Conservation (phyloP, 30 jellyfish, hydroid and myxozoan genomes). For the Pseudorhiza aurosa region DNA sequence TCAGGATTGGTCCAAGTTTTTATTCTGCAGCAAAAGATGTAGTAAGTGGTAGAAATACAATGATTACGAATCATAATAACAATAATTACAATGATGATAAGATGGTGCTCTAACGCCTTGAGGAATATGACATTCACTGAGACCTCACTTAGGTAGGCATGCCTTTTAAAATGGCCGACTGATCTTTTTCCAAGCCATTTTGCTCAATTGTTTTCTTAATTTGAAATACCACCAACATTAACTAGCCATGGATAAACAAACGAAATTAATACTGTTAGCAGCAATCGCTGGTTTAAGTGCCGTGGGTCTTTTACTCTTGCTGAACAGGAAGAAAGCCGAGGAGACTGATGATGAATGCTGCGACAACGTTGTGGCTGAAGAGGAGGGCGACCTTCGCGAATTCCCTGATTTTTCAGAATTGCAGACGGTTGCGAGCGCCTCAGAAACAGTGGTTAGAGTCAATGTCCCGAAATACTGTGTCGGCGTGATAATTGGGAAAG, state of each 20-base stretch:
- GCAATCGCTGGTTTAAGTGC: conserved; percentile 83
- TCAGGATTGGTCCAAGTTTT: too few relatives aligned
- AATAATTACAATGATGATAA: too few relatives aligned
- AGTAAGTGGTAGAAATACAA: too few relatives aligned
- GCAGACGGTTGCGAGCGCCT: conserved; percentile 69
- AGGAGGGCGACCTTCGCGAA: conserved; percentile 22
- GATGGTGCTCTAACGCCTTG: too few relatives aligned
- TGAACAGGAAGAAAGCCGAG: conserved; percentile 24
- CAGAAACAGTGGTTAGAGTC: conserved; percentile 46
- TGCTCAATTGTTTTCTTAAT: background rate
- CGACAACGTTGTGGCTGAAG: conserved; percentile 15
- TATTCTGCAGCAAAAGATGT: too few relatives aligned
- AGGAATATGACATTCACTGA: background rate
- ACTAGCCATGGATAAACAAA: conserved; percentile 63
- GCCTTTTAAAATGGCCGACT: background rate
- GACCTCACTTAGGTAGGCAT: background rate
- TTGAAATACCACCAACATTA: background rate
- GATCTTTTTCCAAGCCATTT: background rate
- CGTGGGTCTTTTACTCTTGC: conserved; percentile 51
- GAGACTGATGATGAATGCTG: conserved; percentile 41
- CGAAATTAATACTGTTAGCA: conserved; percentile 50
- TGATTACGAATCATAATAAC: too few relatives aligned
- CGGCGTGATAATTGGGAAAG: conserved; percentile 86
- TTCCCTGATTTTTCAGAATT: conserved; percentile 71
- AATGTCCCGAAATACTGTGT: conserved; percentile 78